Percentiles rank a stretch among this genome's conserved stretches.
phyloP scores from a whole-genome alignment of 2,113 vertebrate species.

The human region GRCh38 chr12:52534501-52535000 shows the following conservation, averaged over 20 bases:
- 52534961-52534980: not conserved
- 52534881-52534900: not conserved
- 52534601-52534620: not conserved
- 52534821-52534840: not conserved
- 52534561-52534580: not conserved
- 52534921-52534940: not conserved
- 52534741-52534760: not conserved
- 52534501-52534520: not conserved
- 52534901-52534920: not conserved
- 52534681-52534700: no score
- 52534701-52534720: not conserved
- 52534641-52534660: not conserved
- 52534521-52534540: not conserved
- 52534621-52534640: not conserved
- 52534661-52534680: not conserved
- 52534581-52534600: not conserved
- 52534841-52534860: not conserved
- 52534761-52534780: not conserved
- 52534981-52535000: not conserved
- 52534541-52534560: not conserved
- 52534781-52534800: not conserved
- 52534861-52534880: not conserved
- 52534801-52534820: not conserved
- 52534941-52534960: not conserved
- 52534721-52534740: not conserved